Evolutionary conservation across 2,888 invertebrate species (phyloP).

Genomic region (Arge pagana): DNA sequence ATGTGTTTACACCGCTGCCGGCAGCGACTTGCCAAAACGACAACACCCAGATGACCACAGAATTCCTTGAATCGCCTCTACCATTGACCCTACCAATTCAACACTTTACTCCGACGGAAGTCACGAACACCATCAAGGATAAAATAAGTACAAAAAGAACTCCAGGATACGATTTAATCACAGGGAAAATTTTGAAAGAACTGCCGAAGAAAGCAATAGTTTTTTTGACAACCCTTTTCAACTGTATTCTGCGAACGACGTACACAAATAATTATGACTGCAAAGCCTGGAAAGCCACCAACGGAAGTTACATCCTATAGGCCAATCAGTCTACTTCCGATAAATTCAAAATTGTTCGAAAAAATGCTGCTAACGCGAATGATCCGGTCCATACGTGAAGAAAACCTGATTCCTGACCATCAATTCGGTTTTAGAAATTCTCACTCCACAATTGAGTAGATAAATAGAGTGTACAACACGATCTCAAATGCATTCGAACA

Average conservation of each 20-base stretch:
- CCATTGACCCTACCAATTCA: no score
- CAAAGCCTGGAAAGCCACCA: conserved; percentile 34
- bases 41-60: no score
- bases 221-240: conserved; percentile 33
- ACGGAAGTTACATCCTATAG: conserved; percentile 33
- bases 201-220: conserved; percentile 33
- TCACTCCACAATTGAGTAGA: conserved; percentile 34
- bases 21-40: no score
- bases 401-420: conserved; percentile 30
- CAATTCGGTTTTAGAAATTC: conserved; percentile 34
- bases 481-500: conserved; percentile 26
- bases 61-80: no score
- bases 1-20: no score
- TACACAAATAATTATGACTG: conserved; percentile 27
- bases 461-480: conserved; percentile 27
- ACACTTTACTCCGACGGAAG: no score
- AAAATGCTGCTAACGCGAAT: conserved; percentile 34
- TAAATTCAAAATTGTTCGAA: conserved; percentile 36
- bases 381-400: no score
- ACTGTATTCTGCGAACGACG: conserved; percentile 30
- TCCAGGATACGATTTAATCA: conserved; percentile 37
- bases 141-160: conserved; percentile 30
- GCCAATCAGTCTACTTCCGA: conserved; percentile 36
- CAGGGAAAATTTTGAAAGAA: conserved; percentile 33
- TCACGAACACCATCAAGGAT: background rate